phyloP scores from a whole-genome alignment of 2,113 vertebrate species.

The Phyllopteryx taeniolatus region DNA sequence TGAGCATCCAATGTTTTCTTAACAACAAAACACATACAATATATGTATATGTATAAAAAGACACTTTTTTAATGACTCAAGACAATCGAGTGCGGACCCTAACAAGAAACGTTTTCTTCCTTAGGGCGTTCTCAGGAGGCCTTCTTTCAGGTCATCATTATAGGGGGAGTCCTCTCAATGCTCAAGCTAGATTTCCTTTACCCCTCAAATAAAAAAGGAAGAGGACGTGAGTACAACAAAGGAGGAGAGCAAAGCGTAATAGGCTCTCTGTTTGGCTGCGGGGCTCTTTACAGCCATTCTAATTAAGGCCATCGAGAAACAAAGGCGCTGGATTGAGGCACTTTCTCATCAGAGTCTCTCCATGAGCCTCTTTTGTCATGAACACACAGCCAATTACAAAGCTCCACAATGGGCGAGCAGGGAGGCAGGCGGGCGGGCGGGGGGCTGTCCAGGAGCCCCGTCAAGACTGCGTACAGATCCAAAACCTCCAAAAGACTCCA shows the following conservation, averaged over 20 bases:
- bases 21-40: too few relatives aligned
- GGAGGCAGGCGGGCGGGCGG: neutral
- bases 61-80: too few relatives aligned
- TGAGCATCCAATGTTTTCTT: too few relatives aligned
- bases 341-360: slow-evolving; percentile 69
- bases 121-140: neutral
- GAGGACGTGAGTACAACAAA: slow-evolving; percentile 69
- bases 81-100: too few relatives aligned
- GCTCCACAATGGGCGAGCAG: slow-evolving; percentile 58
- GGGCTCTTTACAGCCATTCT: slow-evolving; percentile 65
- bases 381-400: slow-evolving; percentile 74
- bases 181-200: slow-evolving; percentile 51
- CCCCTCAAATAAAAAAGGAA: slow-evolving; percentile 35
- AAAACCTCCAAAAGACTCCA: slow-evolving; percentile 53
- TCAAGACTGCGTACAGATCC: slow-evolving; percentile 56
- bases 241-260: slow-evolving; percentile 68
- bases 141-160: slow-evolving; percentile 47
- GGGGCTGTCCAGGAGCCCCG: slow-evolving; percentile 57
- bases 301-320: slow-evolving; percentile 74
- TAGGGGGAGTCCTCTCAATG: slow-evolving; percentile 36
- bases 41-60: too few relatives aligned
- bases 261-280: slow-evolving; percentile 48
- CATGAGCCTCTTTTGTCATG: slow-evolving; percentile 65
- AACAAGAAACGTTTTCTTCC: neutral
- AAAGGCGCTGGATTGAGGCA: slow-evolving; percentile 60